A percentile compares a stretch with the other conserved stretches of the same genome.
These are phyloP conservation scores for Chironomus tentans DNA, from an alignment of 2,888 invertebrate species.

Conservation along the genomic window DNA sequence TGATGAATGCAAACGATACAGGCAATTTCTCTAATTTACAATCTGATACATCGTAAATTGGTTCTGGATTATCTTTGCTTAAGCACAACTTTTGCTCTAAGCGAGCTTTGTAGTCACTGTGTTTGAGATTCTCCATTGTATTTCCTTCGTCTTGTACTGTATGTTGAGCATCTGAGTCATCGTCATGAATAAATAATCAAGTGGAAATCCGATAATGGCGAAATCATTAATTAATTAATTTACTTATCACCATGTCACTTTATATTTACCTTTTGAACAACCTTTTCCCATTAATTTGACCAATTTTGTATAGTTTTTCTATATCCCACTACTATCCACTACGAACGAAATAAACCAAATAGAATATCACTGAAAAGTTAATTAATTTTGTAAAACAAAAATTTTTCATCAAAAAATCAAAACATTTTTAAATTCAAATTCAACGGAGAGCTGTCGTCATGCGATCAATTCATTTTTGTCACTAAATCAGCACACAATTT, in stretches of 20 bases:
- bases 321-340: neutral
- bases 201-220: neutral
- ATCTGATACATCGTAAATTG: constrained; percentile 68
- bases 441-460: too few relatives aligned
- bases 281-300: constrained; percentile 9
- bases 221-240: neutral
- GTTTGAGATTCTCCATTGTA: constrained; percentile 27
- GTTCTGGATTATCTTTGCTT: constrained; percentile 66
- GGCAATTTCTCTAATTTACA: constrained; percentile 67
- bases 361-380: neutral
- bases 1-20: constrained; percentile 60
- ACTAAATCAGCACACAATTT: too few relatives aligned
- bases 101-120: constrained; percentile 33
- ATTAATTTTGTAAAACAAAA: neutral
- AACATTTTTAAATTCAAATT: neutral
- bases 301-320: neutral
- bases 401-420: neutral
- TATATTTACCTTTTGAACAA: constrained; percentile 7
- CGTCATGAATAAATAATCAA: neutral
- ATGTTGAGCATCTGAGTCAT: neutral
- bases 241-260: neutral
- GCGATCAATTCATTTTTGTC: too few relatives aligned
- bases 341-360: neutral
- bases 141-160: neutral
- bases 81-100: constrained; percentile 34